Evolutionary conservation across 2,797 vertebrate genomes (phyloP).

Genomic region (Morelia viridis): DNA sequence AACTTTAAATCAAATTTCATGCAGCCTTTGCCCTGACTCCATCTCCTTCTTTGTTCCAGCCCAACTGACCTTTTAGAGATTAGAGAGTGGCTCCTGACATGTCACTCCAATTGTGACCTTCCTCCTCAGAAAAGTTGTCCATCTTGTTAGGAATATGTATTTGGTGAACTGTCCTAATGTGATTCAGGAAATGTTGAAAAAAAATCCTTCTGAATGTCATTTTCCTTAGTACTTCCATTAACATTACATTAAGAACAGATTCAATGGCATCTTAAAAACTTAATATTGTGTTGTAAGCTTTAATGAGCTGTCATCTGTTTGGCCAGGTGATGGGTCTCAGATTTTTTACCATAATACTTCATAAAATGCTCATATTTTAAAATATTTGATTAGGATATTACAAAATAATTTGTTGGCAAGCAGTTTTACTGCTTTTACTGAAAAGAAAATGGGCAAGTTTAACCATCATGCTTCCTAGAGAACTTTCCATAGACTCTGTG

Average conservation of each 20-base stretch:
- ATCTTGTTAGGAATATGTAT: not conserved
- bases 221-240: not conserved
- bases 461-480: not conserved
- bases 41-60: not conserved
- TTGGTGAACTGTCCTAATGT: not conserved
- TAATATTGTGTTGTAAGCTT: not conserved
- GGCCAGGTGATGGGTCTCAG: not conserved
- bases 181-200: not conserved
- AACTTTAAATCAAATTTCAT: not conserved
- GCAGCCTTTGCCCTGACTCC: not conserved
- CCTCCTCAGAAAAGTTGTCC: not conserved
- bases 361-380: not conserved
- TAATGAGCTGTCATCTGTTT: not conserved
- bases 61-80: not conserved
- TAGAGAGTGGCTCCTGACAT: not conserved
- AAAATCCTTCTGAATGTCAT: not conserved
- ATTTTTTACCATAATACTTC: not conserved
- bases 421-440: not conserved
- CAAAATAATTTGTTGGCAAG: not conserved
- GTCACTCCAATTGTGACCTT: not conserved
- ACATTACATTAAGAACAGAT: not conserved
- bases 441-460: not conserved
- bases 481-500: not conserved
- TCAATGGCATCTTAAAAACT: not conserved
- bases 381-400: not conserved